Conservation (phyloP, 2,888 invertebrate genomes). For the Cordilura impudica region DNA sequence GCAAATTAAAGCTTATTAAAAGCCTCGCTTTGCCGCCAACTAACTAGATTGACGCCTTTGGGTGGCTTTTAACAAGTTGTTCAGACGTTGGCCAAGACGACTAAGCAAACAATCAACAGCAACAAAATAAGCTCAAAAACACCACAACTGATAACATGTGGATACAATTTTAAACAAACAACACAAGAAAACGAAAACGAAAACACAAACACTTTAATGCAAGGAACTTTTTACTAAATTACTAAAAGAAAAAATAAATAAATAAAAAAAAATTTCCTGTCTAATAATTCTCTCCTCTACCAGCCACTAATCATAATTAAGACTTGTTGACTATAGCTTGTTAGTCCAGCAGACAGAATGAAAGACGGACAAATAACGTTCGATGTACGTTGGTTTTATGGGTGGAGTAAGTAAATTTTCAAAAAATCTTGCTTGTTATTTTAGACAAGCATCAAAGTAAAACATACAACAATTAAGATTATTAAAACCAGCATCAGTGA, state of each 20-base stretch:
- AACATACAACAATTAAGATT: constrained; percentile 10
- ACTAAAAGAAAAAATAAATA: background rate
- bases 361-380: background rate
- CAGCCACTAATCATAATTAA: constrained; percentile 44
- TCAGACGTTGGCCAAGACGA: constrained; percentile 8
- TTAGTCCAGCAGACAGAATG: background rate
- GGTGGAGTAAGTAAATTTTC: constrained; percentile 3
- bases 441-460: constrained; percentile 27
- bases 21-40: constrained; percentile 55
- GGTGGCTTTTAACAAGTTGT: constrained; percentile 46
- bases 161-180: constrained; percentile 18
- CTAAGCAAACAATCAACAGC: constrained; percentile 38
- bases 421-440: constrained; percentile 2
- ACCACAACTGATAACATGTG: background rate
- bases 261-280: constrained; percentile 13
- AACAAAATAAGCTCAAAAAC: background rate
- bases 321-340: constrained; percentile 33
- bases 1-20: constrained; percentile 59
- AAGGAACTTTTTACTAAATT: constrained; percentile 10
- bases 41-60: constrained; percentile 52
- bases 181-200: background rate
- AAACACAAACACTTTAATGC: background rate
- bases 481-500: background rate
- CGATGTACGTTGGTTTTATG: background rate
- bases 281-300: constrained; percentile 1